Evolutionary conservation across 2,113 vertebrate species (phyloP).

Genomic region (Urocynchramus pylzowi): DNA sequence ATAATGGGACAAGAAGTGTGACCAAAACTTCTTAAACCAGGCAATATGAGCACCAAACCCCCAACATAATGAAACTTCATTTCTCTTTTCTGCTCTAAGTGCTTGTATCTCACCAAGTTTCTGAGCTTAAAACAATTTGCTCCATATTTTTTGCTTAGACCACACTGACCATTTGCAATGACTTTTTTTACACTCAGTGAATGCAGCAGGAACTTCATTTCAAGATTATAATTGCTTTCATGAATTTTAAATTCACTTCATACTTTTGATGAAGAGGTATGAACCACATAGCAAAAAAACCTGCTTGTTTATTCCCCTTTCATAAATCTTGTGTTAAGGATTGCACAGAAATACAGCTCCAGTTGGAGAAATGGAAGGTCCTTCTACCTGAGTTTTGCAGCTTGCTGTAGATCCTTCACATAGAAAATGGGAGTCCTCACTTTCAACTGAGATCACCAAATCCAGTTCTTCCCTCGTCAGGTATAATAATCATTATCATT

Average conservation of each 20-base stretch:
- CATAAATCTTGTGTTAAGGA: background rate
- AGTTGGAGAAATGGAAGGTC: background rate
- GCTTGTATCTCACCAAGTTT: background rate
- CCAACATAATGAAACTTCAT: background rate
- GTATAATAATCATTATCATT: background rate
- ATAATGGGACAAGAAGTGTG: background rate
- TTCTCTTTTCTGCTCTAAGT: background rate
- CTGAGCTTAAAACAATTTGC: background rate
- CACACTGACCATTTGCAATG: background rate
- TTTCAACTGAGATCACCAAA: background rate
- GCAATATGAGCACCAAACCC: background rate
- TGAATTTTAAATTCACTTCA: background rate
- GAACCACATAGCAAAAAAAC: background rate
- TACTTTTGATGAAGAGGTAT: background rate
- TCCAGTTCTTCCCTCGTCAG: background rate
- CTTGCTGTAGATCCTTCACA: background rate
- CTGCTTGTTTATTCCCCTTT: background rate
- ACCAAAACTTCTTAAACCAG: background rate
- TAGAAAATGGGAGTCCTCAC: fast-evolving
- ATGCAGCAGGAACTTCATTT: background rate
- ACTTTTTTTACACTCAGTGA: background rate
- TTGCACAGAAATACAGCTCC: background rate
- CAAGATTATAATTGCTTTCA: background rate
- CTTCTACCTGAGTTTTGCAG: background rate
- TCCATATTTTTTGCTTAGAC: background rate